Base-by-base conservation (phyloP, 1,140 invertebrate species). In the Anagrus nilaparvatae region DNA sequence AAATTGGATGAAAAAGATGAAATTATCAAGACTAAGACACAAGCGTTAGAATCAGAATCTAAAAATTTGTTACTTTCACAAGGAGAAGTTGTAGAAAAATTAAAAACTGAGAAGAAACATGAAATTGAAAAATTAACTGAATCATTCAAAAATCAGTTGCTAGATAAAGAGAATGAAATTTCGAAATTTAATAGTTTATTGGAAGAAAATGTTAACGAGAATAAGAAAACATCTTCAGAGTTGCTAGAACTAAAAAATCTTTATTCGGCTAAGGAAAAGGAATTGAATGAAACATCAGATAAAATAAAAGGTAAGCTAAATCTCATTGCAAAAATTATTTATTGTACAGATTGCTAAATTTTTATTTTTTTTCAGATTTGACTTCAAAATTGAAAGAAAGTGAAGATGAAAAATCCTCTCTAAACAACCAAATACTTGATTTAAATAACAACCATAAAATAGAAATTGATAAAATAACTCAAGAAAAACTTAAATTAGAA, bases 121-220 rank as follows among this genome's bases (percentile, higher is more conserved):
- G 67, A 71, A 58, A 62, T 77, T 16, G 47, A 60, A 37, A 61
- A 69, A 47, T 43, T 64, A 7, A 52, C 58, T 5, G 48, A 58
- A 16, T 52, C 51, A 30, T 61, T 72, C 20, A 70, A 65, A 33
- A 59, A 65, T 46, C 65, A 74, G 45, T 59, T 75, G n/a, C 69
- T 59, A 45, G 63, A 67, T 53, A 65, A 66, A 17, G 60, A 60
- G 14, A 55, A 66, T 18, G 47, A 63, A 21, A 61, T 67, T 13
- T 45, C 58, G 33, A 59, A 71, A 49, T 45, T 74, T 25, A 55
- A 50, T 8, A 49, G 24, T 9, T 44, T 59, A 37, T 44, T 70
- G 1, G 61, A 72, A 43, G 51, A 61, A 31, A 66, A 71, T 37
- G 63, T 71, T 48, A 51, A 55, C 9, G 69, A 75, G 51, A 61